Conservation (phyloP, 2,888 invertebrate species). For the Endotricha flammealis region DNA sequence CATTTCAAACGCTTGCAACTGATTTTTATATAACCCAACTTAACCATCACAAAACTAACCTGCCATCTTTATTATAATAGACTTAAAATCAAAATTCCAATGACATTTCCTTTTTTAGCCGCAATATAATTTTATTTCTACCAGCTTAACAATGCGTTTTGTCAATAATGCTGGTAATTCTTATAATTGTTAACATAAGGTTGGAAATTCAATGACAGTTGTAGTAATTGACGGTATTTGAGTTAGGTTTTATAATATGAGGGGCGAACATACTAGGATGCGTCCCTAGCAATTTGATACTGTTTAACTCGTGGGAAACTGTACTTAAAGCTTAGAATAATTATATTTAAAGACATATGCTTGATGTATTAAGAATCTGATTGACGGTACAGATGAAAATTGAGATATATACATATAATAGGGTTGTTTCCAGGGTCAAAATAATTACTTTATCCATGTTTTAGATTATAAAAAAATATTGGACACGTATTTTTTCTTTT, state of each 20-base stretch:
- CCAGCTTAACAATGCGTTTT: neutral
- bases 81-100: slow-evolving; percentile 25
- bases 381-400: too few species aligned
- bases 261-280: slow-evolving; percentile 42
- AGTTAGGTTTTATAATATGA: slow-evolving; percentile 28
- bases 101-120: neutral
- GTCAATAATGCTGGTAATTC: neutral
- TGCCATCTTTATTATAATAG: slow-evolving; percentile 13
- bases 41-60: slow-evolving; percentile 11
- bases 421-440: too few species aligned
- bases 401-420: too few species aligned
- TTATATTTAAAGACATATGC: neutral
- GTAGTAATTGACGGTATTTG: neutral
- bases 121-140: neutral
- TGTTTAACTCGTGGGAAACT: slow-evolving; percentile 61
- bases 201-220: neutral
- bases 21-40: slow-evolving; percentile 52
- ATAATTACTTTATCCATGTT: too few species aligned
- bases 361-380: too few species aligned
- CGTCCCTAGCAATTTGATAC: slow-evolving; percentile 59
- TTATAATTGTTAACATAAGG: neutral
- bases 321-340: neutral
- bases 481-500: too few species aligned
- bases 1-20: slow-evolving; percentile 64
- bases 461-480: too few species aligned